These are phyloP conservation scores for Drosophila ezoana DNA, from an alignment of 2,888 invertebrate species.

Conservation along the genomic window DNA sequence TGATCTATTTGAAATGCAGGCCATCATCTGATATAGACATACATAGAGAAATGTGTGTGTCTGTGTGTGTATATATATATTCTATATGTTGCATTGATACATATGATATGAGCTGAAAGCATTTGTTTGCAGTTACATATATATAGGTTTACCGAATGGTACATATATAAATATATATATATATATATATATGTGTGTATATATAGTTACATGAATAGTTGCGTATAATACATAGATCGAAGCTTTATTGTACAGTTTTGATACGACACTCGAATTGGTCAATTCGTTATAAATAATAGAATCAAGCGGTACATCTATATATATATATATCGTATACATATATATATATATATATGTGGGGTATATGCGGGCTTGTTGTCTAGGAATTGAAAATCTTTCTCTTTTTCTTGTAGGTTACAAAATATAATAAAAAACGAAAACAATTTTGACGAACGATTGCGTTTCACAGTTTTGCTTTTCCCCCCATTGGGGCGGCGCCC, in stretches of 20 bases:
- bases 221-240: slow-evolving; percentile 50
- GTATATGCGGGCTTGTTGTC: slow-evolving; percentile 34
- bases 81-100: slow-evolving; percentile 25
- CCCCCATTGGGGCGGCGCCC: slow-evolving; percentile 22
- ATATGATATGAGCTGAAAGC: slow-evolving; percentile 55
- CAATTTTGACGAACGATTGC: slow-evolving; percentile 63
- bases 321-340: slow-evolving; percentile 1
- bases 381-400: slow-evolving; percentile 40
- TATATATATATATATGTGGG: slow-evolving; percentile 16
- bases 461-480: slow-evolving; percentile 78
- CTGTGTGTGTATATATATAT: slow-evolving; percentile 1
- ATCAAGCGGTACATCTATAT: slow-evolving; percentile 19
- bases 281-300: slow-evolving; percentile 43
- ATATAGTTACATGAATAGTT: slow-evolving; percentile 35
- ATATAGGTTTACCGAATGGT: slow-evolving; percentile 24
- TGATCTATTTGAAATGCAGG: slow-evolving; percentile 49
- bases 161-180: not conserved
- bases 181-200: slow-evolving; percentile 4
- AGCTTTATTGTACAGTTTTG: slow-evolving; percentile 63
- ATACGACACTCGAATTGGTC: slow-evolving; percentile 65
- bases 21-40: slow-evolving; percentile 32
- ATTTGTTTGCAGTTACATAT: slow-evolving; percentile 23
- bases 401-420: too few relatives aligned
- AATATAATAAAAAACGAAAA: slow-evolving; percentile 50
- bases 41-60: slow-evolving; percentile 4